Conservation (phyloP, 64 coral and sea anemone species). For the Porites lutea region DNA sequence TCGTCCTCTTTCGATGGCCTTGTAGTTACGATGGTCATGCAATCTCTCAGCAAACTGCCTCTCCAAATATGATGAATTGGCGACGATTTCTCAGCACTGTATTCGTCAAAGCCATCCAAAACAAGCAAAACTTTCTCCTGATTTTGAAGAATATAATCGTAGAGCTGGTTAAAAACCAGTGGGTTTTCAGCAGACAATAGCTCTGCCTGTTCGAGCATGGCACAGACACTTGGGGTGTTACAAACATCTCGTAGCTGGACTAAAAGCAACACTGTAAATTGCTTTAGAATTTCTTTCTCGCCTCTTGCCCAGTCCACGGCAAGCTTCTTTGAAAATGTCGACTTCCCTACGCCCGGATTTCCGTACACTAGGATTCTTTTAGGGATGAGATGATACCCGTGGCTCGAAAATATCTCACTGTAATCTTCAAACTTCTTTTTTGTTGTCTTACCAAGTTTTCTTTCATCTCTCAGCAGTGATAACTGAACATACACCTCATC, state of each 20-base stretch:
- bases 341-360: slow-evolving; percentile 18
- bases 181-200: neutral
- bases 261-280: neutral
- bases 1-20: slow-evolving; percentile 31
- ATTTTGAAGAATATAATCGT: slow-evolving; percentile 14
- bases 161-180: neutral
- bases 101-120: slow-evolving; percentile 66
- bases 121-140: slow-evolving; percentile 50
- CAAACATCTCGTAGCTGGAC: slow-evolving; percentile 8
- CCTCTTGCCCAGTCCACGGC: slow-evolving; percentile 14
- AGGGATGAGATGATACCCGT: neutral
- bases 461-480: neutral
- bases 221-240: neutral
- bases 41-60: neutral
- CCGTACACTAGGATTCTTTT: slow-evolving; percentile 24
- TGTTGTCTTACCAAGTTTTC: neutral
- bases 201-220: neutral
- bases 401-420: neutral
- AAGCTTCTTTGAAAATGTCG: slow-evolving; percentile 4
- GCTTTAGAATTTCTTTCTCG: slow-evolving; percentile 2
- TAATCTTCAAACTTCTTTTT: neutral
- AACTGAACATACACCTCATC: neutral
- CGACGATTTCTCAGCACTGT: neutral
- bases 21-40: slow-evolving; percentile 33
- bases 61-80: slow-evolving; percentile 18